These are phyloP conservation scores for Lynx canadensis DNA, from an alignment of 2,113 vertebrate genomes.

Conservation along the genomic window DNA sequence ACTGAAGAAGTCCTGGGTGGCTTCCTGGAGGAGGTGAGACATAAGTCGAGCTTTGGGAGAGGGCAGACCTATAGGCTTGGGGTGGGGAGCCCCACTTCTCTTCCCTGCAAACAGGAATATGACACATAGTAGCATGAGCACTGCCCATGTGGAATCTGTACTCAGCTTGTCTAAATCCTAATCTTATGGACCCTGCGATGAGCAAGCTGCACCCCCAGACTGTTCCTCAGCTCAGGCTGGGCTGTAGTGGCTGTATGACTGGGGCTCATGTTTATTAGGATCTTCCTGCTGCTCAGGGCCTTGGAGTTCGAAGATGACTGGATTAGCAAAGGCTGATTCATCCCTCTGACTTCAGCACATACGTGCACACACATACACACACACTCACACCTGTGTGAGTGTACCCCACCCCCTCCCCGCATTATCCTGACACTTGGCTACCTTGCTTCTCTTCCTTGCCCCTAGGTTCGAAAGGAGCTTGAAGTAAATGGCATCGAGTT, in stretches of 20 bases:
- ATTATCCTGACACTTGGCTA: background rate
- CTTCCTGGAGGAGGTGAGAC: constrained; percentile 11
- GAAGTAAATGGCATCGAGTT: constrained; percentile 95
- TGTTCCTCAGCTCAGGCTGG: background rate
- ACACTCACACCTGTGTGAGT: background rate
- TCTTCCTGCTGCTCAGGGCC: background rate
- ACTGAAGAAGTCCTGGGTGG: background rate
- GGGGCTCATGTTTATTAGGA: background rate
- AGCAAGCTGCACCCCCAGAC: too few species aligned
- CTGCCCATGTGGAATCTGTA: background rate
- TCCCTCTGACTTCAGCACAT: background rate
- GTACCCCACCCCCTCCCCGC: background rate
- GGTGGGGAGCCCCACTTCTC: background rate
- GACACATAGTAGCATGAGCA: background rate
- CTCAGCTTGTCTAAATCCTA: background rate
- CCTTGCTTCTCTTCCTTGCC: constrained; percentile 60
- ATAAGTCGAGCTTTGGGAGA: background rate
- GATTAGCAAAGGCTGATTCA: background rate
- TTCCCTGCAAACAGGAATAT: background rate
- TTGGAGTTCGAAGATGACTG: background rate
- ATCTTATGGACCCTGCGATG: background rate
- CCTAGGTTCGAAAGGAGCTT: constrained; percentile 96
- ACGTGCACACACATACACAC: fast-evolving
- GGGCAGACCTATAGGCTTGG: background rate
- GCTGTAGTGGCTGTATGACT: background rate